Conservation (phyloP, 2,888 invertebrate genomes). For the Cheilosia vernalis region DNA sequence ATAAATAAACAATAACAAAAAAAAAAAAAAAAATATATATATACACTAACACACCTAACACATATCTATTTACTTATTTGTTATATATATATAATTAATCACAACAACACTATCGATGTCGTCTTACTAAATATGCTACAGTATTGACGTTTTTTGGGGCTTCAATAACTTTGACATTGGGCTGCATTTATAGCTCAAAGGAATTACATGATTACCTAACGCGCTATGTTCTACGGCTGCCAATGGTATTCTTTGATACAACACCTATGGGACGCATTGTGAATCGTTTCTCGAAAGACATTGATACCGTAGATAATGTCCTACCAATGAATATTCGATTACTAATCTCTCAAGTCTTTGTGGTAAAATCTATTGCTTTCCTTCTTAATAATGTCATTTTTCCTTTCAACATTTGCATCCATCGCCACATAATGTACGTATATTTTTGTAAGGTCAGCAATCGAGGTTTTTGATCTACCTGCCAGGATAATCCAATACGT, state of each 20-base stretch:
- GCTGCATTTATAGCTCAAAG: constrained; percentile 85
- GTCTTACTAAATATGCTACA: constrained; percentile 32
- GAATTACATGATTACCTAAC: constrained; percentile 86
- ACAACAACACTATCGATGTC: constrained; percentile 12
- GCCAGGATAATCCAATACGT: too few species aligned
- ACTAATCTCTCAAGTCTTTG: constrained; percentile 77
- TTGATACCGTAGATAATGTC: constrained; percentile 85
- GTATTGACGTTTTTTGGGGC: constrained; percentile 51
- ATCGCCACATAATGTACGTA: not conserved
- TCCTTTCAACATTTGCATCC: not conserved
- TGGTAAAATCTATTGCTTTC: constrained; percentile 28
- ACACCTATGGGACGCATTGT: constrained; percentile 91
- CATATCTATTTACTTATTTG: not conserved
- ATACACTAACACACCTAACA: constrained; percentile 5
- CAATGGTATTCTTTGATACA: constrained; percentile 90
- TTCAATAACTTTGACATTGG: constrained; percentile 82
- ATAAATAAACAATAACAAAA: not conserved
- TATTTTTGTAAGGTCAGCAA: constrained; percentile 15
- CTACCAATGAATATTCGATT: constrained; percentile 83
- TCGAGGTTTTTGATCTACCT: not conserved
- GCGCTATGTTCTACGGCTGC: constrained; percentile 86
- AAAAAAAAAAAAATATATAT: too few species aligned
- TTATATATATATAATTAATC: not conserved
- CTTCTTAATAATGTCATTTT: not conserved
- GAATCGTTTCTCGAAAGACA: constrained; percentile 87